Evolutionary conservation across 2,888 invertebrate genomes (phyloP).

Genomic region (Rotaria macrura): DNA sequence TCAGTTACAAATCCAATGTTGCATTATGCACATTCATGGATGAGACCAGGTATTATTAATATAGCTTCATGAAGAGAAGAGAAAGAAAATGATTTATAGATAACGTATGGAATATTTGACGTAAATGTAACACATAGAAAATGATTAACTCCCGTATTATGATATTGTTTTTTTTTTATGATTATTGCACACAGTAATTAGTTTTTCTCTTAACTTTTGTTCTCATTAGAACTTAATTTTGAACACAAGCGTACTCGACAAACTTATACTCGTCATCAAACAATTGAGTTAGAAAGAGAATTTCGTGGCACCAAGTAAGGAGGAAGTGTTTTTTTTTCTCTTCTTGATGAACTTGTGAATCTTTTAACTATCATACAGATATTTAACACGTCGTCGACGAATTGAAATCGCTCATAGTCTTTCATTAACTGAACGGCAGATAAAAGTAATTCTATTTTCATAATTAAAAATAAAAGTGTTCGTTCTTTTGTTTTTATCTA

Average conservation of each 20-base stretch:
- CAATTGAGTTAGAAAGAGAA: slow-evolving; percentile 34
- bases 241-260: slow-evolving; percentile 34
- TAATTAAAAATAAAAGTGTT: background rate
- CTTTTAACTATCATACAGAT: background rate
- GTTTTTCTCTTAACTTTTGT: background rate
- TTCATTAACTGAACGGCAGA: slow-evolving; percentile 33
- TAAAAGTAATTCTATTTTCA: slow-evolving; percentile 18
- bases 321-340: background rate
- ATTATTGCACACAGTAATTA: background rate
- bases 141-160: background rate
- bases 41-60: slow-evolving; percentile 14
- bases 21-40: background rate
- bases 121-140: background rate
- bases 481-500: background rate
- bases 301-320: slow-evolving; percentile 33
- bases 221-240: background rate
- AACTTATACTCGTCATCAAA: slow-evolving; percentile 34
- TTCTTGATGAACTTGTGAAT: background rate
- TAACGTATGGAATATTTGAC: background rate
- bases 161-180: background rate
- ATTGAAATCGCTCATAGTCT: slow-evolving; percentile 32
- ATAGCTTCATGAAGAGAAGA: background rate
- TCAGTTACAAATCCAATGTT: slow-evolving; percentile 15
- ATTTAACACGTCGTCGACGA: slow-evolving; percentile 32
- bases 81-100: background rate